Percentiles rank a stretch among this genome's conserved stretches.
These are phyloP conservation scores for Agelastica alni DNA, from an alignment of 2,888 invertebrate genomes.

Conservation along the genomic window DNA sequence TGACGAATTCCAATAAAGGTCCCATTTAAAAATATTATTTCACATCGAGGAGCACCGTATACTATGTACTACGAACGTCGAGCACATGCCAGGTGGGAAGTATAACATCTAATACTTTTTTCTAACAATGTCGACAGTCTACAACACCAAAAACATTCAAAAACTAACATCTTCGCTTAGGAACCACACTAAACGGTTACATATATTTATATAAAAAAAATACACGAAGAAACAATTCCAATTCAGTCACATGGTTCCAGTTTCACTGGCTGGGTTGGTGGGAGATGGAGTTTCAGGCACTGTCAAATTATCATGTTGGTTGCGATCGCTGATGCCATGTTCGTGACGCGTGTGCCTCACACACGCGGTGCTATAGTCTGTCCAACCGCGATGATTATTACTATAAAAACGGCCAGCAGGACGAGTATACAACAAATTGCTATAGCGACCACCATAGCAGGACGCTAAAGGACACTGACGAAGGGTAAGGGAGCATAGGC, in stretches of 20 bases:
- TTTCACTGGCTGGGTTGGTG: conserved; percentile 9
- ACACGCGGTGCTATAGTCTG: conserved; percentile 65
- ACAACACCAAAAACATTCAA: conserved; percentile 33
- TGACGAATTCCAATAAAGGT: conserved; percentile 37
- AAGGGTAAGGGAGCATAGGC: conserved; percentile 25
- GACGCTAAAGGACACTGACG: conserved; percentile 19
- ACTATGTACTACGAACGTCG: conserved; percentile 39
- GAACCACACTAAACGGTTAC: conserved; percentile 45
- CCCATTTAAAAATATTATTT: conserved; percentile 51
- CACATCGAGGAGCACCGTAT: conserved; percentile 44
- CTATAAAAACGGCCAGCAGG: conserved; percentile 78
- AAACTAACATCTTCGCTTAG: conserved; percentile 37
- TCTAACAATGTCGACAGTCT: not conserved
- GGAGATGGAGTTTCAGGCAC: conserved; percentile 22
- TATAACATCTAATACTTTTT: conserved; percentile 16
- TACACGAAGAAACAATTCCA: conserved; percentile 28
- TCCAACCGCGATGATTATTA: conserved; percentile 80
- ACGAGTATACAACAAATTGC: conserved; percentile 83
- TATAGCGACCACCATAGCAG: conserved; percentile 72
- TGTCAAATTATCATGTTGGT: conserved; percentile 19
- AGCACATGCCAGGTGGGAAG: conserved; percentile 8
- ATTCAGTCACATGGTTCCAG: conserved; percentile 31
- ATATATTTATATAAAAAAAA: conserved; percentile 35
- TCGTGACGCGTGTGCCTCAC: conserved; percentile 5
- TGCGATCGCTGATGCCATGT: not conserved